Conservation (phyloP, 2,888 invertebrate genomes). For the Caenorhabditis angaria region DNA sequence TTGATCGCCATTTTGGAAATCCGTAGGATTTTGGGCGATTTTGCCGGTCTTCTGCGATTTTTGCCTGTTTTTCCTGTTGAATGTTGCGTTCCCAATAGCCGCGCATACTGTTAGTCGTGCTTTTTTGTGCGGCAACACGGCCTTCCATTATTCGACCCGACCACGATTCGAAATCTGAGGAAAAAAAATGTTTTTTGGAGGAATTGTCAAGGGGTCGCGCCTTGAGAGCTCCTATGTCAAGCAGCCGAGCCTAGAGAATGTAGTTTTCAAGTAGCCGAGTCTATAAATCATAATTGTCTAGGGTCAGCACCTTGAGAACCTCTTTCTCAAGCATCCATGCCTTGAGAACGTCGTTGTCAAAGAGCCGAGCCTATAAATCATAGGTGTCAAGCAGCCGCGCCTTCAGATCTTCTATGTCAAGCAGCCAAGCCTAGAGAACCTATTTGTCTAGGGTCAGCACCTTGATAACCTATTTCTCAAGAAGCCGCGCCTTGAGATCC, state of each 20-base stretch:
- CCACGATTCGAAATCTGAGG: conserved; percentile 44
- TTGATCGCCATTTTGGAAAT: conserved; percentile 66
- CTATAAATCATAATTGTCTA: background rate
- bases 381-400: too few species aligned
- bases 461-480: too few species aligned
- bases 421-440: too few species aligned
- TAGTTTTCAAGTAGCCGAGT: background rate
- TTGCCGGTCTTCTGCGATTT: conserved; percentile 35
- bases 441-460: too few species aligned
- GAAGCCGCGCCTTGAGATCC: too few species aligned
- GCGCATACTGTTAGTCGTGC: conserved; percentile 38
- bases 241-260: background rate
- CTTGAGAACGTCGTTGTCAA: too few species aligned
- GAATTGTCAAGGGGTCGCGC: background rate
- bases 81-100: conserved; percentile 58
- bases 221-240: background rate
- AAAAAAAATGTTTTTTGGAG: too few species aligned
- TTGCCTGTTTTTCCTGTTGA: conserved; percentile 36
- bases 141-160: conserved; percentile 43
- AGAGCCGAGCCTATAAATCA: too few species aligned
- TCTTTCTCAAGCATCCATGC: too few species aligned
- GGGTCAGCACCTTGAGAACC: too few species aligned
- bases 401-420: too few species aligned
- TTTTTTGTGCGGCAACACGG: conserved; percentile 13
- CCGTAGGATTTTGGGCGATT: conserved; percentile 51